Percentiles rank a stretch among this genome's conserved stretches.
phyloP scores from a whole-genome alignment of 2,113 vertebrate species.

The Ictalurus punctatus region DNA sequence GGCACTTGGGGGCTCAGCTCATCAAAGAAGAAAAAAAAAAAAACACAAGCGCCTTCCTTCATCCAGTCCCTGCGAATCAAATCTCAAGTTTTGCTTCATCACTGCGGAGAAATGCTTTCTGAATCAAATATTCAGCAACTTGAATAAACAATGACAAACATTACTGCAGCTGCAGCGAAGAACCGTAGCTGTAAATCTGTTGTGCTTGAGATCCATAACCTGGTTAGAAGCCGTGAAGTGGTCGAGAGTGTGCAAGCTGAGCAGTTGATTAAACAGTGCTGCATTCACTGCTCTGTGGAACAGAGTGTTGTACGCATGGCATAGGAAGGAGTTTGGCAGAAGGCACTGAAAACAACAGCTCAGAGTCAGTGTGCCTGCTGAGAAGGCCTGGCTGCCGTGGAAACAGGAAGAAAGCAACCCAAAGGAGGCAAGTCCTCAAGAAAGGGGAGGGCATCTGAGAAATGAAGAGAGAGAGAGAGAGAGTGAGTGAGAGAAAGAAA shows the following conservation, averaged over 20 bases:
- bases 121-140: slow-evolving; percentile 32
- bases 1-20: slow-evolving; percentile 28
- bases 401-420: slow-evolving; percentile 56
- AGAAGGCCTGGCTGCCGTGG: slow-evolving; percentile 64
- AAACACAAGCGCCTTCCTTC: slow-evolving; percentile 19
- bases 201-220: background rate
- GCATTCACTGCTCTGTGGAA: background rate
- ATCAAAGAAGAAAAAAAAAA: slow-evolving; percentile 20
- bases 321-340: slow-evolving; percentile 46
- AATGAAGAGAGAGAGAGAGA: slow-evolving; percentile 25
- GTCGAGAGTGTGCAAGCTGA: slow-evolving; percentile 6
- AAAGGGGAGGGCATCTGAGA: slow-evolving; percentile 42
- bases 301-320: slow-evolving; percentile 4
- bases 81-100: slow-evolving; percentile 11
- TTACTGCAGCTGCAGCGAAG: background rate
- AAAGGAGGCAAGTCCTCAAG: slow-evolving; percentile 51
- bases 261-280: background rate
- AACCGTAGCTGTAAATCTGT: background rate
- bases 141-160: background rate
- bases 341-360: slow-evolving; percentile 34
- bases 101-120: slow-evolving; percentile 12
- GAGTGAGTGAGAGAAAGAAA: slow-evolving; percentile 26
- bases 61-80: slow-evolving; percentile 29
- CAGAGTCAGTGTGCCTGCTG: slow-evolving; percentile 34
- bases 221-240: slow-evolving; percentile 6